Evolutionary conservation across 2,113 vertebrate genomes (phyloP), one percentile per base, ranked within the genome.

Genomic region (Pluvianellus socialis): DNA sequence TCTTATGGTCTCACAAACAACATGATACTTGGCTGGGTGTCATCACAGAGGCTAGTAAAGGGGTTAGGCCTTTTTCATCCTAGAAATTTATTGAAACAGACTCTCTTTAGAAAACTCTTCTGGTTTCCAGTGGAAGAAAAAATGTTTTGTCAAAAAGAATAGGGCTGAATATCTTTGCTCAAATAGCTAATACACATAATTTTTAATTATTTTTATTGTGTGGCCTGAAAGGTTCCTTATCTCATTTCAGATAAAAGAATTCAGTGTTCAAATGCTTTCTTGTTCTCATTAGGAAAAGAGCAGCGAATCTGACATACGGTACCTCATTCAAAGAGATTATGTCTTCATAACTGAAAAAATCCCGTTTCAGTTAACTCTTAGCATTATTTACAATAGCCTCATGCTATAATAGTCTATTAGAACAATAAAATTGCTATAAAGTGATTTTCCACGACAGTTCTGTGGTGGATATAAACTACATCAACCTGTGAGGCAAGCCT

Each of bases 341-440:
- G 24, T 71, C 79, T 95, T 88, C 70, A 44, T 94, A 86, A 83
- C 61, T 70, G 70, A 91, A 91, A 92, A 85, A 85, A 22, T 28
- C 20, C 93, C 9, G n/a, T 62, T 95, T 96, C 80, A 56, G 63
- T 72, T 91, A 81, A 59, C 24, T 71, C 47, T 81, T 77, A 79
- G 38, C 55, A 32, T 83, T 93, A 84, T 70, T 91, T 87, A 88
- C 81, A 81, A 30, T 30, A 80, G 28, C 67, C 47, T 80, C 22
- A 66, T 81, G 56, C 40, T 79, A 7, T 79, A 66, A 66, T 42
- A 92, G 35, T 59, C 79, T 66, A 19, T 86, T 61, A 91, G 77
- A 87, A 90, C 52, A 92, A 56, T 45, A 71, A 62, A 63, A 91
- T 22, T 63, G 52, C 86, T 52, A 27, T 74, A 4, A 84, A 89